phyloP scores from a whole-genome alignment of 2,797 vertebrate species.

The Synanceia verrucosa region DNA sequence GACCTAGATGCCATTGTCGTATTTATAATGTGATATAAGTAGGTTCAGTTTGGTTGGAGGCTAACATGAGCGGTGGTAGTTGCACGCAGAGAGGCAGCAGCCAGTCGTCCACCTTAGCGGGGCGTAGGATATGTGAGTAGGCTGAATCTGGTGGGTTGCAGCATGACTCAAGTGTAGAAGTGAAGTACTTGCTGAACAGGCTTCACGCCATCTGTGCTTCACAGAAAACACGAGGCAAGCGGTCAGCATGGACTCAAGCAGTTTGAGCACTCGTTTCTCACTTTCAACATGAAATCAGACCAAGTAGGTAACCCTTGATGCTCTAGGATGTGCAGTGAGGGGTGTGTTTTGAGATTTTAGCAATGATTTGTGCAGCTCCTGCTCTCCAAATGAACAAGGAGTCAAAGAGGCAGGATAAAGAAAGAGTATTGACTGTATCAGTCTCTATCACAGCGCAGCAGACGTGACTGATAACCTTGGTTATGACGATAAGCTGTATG shows the following conservation, averaged over 20 bases:
- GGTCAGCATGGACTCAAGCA: background rate
- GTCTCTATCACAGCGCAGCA: slow-evolving; percentile 6
- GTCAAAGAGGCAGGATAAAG: background rate
- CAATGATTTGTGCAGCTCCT: background rate
- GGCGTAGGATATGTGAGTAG: slow-evolving; percentile 31
- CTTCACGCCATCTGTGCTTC: slow-evolving; percentile 35
- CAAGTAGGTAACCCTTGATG: background rate
- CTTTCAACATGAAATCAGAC: background rate
- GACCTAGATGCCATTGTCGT: background rate
- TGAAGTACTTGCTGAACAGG: background rate
- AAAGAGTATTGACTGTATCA: background rate
- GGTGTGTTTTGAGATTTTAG: background rate
- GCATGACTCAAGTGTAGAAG: slow-evolving; percentile 49
- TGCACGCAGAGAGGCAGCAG: background rate
- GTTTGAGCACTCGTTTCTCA: slow-evolving; percentile 1
- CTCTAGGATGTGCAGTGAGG: background rate
- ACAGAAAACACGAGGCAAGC: background rate
- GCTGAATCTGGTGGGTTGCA: slow-evolving; percentile 37
- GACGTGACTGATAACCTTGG: slow-evolving; percentile 30
- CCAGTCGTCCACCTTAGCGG: background rate
- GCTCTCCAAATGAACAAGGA: background rate
- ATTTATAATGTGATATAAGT: background rate
- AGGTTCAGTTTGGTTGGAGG: background rate
- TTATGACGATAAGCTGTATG: slow-evolving; percentile 21
- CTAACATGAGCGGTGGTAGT: background rate